Conservation (phyloP, 2,888 invertebrate species). For the Archaeoteleia sp. region DNA sequence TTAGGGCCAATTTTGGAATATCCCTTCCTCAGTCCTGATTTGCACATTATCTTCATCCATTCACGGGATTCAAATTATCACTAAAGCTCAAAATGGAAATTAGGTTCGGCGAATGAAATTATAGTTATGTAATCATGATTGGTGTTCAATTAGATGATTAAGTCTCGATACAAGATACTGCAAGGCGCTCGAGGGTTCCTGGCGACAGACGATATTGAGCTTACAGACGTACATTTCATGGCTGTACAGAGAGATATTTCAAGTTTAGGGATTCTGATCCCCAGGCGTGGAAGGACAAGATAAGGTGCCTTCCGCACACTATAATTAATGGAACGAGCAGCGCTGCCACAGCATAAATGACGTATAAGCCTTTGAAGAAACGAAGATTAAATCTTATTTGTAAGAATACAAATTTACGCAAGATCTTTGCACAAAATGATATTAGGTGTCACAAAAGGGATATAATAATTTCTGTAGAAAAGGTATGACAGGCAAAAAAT, state of each 20-base stretch:
- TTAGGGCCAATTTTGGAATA: no score
- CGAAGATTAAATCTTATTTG: slow-evolving; percentile 30
- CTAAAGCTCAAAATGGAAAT: slow-evolving; percentile 46
- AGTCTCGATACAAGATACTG: slow-evolving; percentile 49
- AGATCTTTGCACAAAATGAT: slow-evolving; percentile 17
- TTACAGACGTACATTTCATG: slow-evolving; percentile 73
- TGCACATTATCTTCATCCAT: slow-evolving; percentile 5
- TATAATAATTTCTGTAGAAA: no score
- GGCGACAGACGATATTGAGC: slow-evolving; percentile 69
- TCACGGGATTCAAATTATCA: slow-evolving; percentile 53
- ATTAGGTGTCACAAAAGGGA: slow-evolving; percentile 3
- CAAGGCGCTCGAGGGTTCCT: slow-evolving; percentile 40
- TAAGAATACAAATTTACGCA: slow-evolving; percentile 30
- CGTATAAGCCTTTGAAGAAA: slow-evolving; percentile 35
- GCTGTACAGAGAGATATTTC: slow-evolving; percentile 69
- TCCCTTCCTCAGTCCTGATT: no score
- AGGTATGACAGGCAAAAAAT: no score
- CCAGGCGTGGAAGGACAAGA: slow-evolving; percentile 71
- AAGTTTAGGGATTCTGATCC: slow-evolving; percentile 66
- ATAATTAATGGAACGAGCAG: slow-evolving; percentile 67
- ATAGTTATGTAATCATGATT: slow-evolving; percentile 54
- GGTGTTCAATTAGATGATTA: slow-evolving; percentile 55
- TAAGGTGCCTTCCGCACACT: slow-evolving; percentile 69
- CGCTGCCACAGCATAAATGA: slow-evolving; percentile 43
- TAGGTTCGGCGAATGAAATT: slow-evolving; percentile 44